Evolutionary conservation across 2,113 vertebrate species (phyloP), one percentile per base, ranked within the genome.

Genomic region (Perca schrenkii): DNA sequence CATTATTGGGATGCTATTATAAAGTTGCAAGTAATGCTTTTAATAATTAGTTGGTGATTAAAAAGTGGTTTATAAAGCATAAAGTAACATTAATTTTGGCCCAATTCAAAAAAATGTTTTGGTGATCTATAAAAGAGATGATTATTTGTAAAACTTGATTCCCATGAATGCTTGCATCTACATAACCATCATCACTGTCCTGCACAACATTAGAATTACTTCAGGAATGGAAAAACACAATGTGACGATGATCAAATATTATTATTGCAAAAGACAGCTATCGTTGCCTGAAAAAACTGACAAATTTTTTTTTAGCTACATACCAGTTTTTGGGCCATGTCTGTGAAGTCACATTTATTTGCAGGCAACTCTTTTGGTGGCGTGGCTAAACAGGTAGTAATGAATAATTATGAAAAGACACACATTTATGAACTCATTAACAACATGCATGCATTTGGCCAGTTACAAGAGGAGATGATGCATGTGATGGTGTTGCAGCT

Each of bases 291-390:
- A 40, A 2, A 40, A 40, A 40, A 40, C 36, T 10, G 36, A 8
- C 8, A 40, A 40, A 40, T n/a, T n/a, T n/a, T n/a, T n/a, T n/a
- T n/a, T 43, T 43, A 43, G 40, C 2, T 43, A 43, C 74, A 58
- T 89, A 95, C 95, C 93, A 94, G 77, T 74, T 81, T 87, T 70
- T 80, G 82, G 62, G 72, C 56, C 15, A 74, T 66, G 40, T 74
- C 43, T 46, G 36, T 87, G 68, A 90, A 85, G 53, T 46, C 47
- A 34, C 19, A 8, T 28, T 62, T 62, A 10, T 69, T 58, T 47
- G 13, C 58, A 28, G 22, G 47, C 63, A 6, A 79, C 58, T 8
- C n/a, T 49, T 4, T 7, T 31, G 70, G 21, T 16, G 34, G 36
- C 15, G 49, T 36, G 40, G 43, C 94, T 93, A 80, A 36, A 25